phyloP scores from a whole-genome alignment of 1,140 invertebrate genomes.

The Protaetia brevitarsis region DNA sequence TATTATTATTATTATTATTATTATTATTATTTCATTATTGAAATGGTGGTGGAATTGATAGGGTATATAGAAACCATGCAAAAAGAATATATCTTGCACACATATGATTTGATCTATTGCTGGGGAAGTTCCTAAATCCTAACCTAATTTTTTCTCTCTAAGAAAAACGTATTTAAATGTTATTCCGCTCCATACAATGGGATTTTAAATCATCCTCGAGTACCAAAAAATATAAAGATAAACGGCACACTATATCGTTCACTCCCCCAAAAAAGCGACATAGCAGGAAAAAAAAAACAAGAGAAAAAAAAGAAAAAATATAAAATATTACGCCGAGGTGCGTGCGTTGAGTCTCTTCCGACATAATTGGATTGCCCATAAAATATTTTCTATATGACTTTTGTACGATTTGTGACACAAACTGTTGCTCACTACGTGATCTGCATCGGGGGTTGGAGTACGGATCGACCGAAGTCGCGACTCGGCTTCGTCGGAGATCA shows the following conservation, averaged over 20 bases:
- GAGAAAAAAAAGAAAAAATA: background rate
- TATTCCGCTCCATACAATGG: too few species aligned
- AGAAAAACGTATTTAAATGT: too few species aligned
- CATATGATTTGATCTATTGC: too few species aligned
- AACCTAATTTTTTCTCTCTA: too few species aligned
- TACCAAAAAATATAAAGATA: background rate
- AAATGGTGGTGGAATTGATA: too few species aligned
- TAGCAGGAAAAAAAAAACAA: background rate
- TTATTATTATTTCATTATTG: too few species aligned
- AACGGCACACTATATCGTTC: background rate
- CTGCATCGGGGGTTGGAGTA: background rate
- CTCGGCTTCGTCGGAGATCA: background rate
- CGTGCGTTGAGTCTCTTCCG: background rate
- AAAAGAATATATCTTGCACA: too few species aligned
- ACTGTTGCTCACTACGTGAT: constrained; percentile 15
- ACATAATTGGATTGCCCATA: constrained; percentile 14
- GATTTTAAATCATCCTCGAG: too few species aligned
- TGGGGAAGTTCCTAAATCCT: too few species aligned
- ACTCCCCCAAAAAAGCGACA: background rate
- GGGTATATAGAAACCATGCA: too few species aligned
- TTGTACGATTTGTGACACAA: constrained; percentile 14
- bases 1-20: too few species aligned
- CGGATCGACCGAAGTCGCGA: background rate
- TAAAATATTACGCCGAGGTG: background rate
- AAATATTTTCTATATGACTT: constrained; percentile 19